These are phyloP conservation scores for Phasia obesa DNA, from an alignment of 2,888 invertebrate species.

Conservation along the genomic window DNA sequence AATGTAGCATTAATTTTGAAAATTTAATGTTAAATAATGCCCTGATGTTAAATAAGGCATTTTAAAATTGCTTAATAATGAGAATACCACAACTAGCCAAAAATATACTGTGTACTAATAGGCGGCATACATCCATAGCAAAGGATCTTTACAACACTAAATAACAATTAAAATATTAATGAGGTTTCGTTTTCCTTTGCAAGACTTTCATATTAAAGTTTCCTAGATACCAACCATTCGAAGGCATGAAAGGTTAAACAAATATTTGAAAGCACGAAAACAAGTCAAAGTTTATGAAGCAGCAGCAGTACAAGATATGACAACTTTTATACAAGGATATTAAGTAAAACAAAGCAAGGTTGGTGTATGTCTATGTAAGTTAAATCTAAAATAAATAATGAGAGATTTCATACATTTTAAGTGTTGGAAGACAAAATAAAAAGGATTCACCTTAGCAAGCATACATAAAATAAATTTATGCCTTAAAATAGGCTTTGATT, in stretches of 20 bases:
- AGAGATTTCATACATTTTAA: constrained; percentile 39
- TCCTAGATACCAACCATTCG: not conserved
- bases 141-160: not conserved
- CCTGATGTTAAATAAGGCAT: not conserved
- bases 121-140: not conserved
- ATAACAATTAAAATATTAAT: no score
- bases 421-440: not conserved
- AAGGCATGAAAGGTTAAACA: not conserved
- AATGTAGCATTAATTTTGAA: no score
- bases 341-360: not conserved
- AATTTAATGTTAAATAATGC: no score
- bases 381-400: constrained; percentile 13
- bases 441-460: not conserved
- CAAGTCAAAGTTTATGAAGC: constrained; percentile 18
- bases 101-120: not conserved
- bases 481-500: constrained; percentile 18
- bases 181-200: not conserved
- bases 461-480: not conserved
- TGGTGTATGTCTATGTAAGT: not conserved
- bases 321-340: constrained; percentile 26
- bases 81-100: not conserved
- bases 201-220: not conserved
- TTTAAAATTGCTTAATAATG: not conserved
- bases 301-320: not conserved
- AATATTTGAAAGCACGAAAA: constrained; percentile 10